Percentiles rank a stretch among this genome's conserved stretches.
These are phyloP conservation scores for Chitala chitala DNA, from an alignment of 2,113 vertebrate species.

Conservation along the genomic window DNA sequence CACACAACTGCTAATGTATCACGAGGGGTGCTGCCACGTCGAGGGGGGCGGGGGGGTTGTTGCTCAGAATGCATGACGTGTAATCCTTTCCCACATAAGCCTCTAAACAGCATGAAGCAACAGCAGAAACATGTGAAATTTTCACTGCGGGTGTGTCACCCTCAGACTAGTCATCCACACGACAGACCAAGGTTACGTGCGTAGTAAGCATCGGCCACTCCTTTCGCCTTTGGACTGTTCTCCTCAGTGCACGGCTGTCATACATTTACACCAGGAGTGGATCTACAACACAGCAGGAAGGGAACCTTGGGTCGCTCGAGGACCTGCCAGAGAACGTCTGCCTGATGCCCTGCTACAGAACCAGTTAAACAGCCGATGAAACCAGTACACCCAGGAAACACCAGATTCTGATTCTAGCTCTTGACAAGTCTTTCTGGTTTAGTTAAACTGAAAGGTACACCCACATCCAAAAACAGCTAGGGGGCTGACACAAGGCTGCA, in stretches of 20 bases:
- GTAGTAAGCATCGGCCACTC: too few species aligned
- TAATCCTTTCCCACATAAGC: too few species aligned
- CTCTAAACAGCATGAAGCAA: too few species aligned
- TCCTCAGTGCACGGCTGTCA: too few species aligned
- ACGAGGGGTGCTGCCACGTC: background rate
- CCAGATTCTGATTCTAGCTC: background rate
- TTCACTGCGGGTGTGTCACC: too few species aligned
- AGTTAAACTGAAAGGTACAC: background rate
- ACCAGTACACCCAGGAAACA: too few species aligned
- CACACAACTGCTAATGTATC: slow-evolving; percentile 1
- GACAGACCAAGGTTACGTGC: background rate
- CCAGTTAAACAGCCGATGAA: background rate
- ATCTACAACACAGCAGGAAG: too few species aligned
- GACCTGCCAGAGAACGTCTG: too few species aligned
- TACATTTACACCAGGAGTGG: too few species aligned
- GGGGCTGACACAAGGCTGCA: background rate
- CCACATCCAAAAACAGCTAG: background rate
- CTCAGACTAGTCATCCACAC: too few species aligned
- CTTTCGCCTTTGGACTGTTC: background rate
- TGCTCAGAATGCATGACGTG: background rate
- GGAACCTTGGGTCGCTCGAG: too few species aligned
- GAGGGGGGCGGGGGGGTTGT: background rate
- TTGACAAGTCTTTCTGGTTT: background rate
- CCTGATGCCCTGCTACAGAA: background rate
- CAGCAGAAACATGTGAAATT: too few species aligned